Evolutionary conservation across 2,113 vertebrate genomes (phyloP), one percentile per base, ranked within the genome.

Genomic region (Grallaria varia): DNA sequence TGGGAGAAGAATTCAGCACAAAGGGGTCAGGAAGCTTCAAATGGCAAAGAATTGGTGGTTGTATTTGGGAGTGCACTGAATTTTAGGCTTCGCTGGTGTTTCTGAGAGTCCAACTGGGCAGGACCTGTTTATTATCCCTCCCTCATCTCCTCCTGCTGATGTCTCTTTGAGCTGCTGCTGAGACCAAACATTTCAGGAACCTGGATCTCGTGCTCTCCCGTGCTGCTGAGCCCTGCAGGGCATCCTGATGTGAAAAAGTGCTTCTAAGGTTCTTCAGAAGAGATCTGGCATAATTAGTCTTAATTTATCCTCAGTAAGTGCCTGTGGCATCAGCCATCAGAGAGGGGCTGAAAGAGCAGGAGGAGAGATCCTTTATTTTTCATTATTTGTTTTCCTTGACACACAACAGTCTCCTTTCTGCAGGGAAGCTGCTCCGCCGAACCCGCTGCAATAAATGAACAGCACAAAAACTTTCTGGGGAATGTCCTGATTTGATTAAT

Each of bases 301-400:
- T 91, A 88, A 95, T 96, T 97, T 95, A 81, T 78, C 39, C 72
- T 91, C 76, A 45, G 35, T 95, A 92, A 96, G 84, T 93, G 62
- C 89, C 93, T 72, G 91, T 64, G 67, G 79, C 76, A 91, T 42
- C 95, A 76, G n/a, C 78, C 87, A 97, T 81, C 80, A 89, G 33
- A 56, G 86, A 75, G 23, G 8, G 50, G 39, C 3, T 79, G 80
- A 85, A 88, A 88, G 87, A 72, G 72, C 50, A 87, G 79, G 27
- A 78, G 58, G 50, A 87, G 31, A 89, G 60, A 75, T 72, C 50
- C 80, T 76, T 90, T 84, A 66, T 91, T 93, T 95, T 91, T 93
- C 69, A 76, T 96, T 89, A 91, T 92, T 95, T 87, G 71, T 94
- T 79, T 84, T 95, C 71, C 3, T 3, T 55, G 77, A 71, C 83